These are phyloP conservation scores for Temnothorax rugatulus DNA, from an alignment of 2,888 invertebrate species.

Conservation along the genomic window DNA sequence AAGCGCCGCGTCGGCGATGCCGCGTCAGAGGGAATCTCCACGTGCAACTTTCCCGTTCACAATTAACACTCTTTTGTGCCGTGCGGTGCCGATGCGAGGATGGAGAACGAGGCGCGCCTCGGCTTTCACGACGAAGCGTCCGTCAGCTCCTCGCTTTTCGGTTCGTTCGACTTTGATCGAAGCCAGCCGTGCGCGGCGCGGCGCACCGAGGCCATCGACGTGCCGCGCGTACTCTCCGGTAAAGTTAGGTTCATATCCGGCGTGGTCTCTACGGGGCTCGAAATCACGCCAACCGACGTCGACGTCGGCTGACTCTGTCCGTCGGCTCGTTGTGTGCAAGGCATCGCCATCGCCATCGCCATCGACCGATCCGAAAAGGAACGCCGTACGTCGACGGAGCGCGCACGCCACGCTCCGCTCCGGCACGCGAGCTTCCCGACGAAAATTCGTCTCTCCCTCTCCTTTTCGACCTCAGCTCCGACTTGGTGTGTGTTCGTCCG, in stretches of 20 bases:
- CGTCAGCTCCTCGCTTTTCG: conserved; percentile 54
- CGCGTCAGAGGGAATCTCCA: conserved; percentile 59
- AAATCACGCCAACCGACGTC: conserved; percentile 75
- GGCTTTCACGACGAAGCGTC: conserved; percentile 38
- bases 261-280: conserved; percentile 76
- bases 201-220: conserved; percentile 58
- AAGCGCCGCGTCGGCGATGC: conserved; percentile 16
- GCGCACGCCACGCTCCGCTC: conserved; percentile 73
- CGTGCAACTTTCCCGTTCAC: conserved; percentile 69
- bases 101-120: conserved; percentile 24
- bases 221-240: conserved; percentile 61
- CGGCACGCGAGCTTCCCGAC: conserved; percentile 74
- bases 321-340: conserved; percentile 67
- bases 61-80: conserved; percentile 75
- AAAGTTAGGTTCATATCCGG: conserved; percentile 82
- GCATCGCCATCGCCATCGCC: conserved; percentile 70
- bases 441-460: conserved; percentile 63
- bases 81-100: neutral
- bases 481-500: conserved; percentile 34
- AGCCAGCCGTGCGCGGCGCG: conserved; percentile 44
- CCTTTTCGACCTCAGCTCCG: conserved; percentile 10
- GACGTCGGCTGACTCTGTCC: conserved; percentile 29
- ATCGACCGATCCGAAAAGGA: conserved; percentile 77
- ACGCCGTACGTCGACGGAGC: conserved; percentile 54
- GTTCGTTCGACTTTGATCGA: conserved; percentile 73